These are phyloP conservation scores for Neolamprologus fasciatus DNA, from an alignment of 2,113 vertebrate genomes.

Conservation along the genomic window DNA sequence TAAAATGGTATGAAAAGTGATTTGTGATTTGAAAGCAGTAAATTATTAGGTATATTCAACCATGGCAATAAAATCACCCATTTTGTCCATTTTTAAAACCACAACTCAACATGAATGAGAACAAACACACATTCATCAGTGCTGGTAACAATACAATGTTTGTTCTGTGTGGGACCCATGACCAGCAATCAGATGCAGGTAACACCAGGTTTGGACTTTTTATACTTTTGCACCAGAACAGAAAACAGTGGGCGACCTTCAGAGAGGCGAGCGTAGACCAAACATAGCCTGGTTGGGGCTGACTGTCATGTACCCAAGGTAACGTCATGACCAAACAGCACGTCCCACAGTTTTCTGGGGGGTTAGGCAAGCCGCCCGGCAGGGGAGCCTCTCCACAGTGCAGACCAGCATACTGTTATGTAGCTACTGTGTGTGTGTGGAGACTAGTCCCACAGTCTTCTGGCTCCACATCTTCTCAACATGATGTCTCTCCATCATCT, in stretches of 20 bases:
- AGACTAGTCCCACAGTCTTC: neutral
- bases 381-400: constrained; percentile 91
- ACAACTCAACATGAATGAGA: constrained; percentile 11
- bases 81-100: constrained; percentile 55
- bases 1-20: neutral
- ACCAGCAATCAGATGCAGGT: neutral
- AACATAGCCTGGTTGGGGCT: constrained; percentile 96
- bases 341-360: constrained; percentile 97
- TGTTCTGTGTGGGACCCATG: neutral
- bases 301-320: constrained; percentile 99
- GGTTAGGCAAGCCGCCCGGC: constrained; percentile 77
- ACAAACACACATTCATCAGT: neutral
- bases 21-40: neutral
- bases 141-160: neutral
- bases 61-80: constrained; percentile 52
- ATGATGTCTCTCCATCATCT: neutral
- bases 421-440: constrained; percentile 28
- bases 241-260: neutral
- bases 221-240: constrained; percentile 65
- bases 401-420: constrained; percentile 68
- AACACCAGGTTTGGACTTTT: constrained; percentile 66
- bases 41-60: neutral
- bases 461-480: constrained; percentile 64
- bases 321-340: constrained; percentile 95
- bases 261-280: constrained; percentile 17